phyloP scores from a whole-genome alignment of 2,113 vertebrate species.

The Merops nubicus region DNA sequence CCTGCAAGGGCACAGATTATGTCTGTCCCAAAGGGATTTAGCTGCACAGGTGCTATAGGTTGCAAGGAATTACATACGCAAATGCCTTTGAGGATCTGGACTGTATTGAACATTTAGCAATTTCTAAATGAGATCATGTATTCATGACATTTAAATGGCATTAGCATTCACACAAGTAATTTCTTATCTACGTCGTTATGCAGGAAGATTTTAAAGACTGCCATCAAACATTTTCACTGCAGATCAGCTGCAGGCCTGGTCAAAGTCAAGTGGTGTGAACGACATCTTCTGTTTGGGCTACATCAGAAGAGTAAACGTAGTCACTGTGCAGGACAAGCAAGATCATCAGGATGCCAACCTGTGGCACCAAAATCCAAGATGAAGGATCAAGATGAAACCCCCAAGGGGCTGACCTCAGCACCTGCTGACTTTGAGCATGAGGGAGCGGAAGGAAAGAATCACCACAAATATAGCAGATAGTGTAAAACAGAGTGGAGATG shows the following conservation, averaged over 20 bases:
- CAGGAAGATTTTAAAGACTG: background rate
- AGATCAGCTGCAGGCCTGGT: background rate
- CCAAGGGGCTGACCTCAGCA: background rate
- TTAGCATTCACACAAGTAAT: background rate
- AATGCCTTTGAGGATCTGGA: background rate
- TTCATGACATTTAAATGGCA: background rate
- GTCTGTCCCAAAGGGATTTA: background rate
- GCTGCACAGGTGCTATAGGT: background rate
- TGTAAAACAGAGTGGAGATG: rapidly evolving
- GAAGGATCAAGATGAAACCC: background rate
- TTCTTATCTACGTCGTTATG: background rate
- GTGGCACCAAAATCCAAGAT: rapidly evolving
- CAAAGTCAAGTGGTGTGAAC: background rate
- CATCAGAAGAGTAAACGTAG: background rate
- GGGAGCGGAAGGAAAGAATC: background rate
- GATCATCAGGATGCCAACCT: rapidly evolving
- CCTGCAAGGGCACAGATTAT: background rate
- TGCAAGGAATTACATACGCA: background rate
- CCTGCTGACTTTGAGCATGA: background rate
- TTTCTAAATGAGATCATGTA: background rate
- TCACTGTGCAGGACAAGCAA: rapidly evolving
- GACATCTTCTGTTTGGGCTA: background rate
- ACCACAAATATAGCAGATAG: background rate
- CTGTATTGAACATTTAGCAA: background rate
- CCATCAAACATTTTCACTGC: background rate